phyloP scores from a whole-genome alignment of 2,797 vertebrate species.

The Arnoldichthys spilopterus region DNA sequence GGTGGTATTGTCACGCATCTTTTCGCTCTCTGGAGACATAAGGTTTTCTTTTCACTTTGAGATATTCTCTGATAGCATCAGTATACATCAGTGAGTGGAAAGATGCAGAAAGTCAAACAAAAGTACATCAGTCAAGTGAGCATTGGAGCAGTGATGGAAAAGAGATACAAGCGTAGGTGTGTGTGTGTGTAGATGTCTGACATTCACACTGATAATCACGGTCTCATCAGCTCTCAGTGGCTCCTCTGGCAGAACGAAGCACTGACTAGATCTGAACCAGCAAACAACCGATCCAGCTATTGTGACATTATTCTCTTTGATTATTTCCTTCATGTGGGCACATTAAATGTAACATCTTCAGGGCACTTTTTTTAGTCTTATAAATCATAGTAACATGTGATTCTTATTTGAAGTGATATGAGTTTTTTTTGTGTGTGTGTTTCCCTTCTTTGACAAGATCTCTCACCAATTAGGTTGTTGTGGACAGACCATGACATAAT shows the following conservation, averaged over 20 bases:
- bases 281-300: constrained; percentile 37
- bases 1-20: constrained; percentile 48
- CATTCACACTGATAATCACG: constrained; percentile 76
- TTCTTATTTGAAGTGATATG: background rate
- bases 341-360: background rate
- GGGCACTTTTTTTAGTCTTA: background rate
- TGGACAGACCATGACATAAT: background rate
- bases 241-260: constrained; percentile 43
- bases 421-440: background rate
- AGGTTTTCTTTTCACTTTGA: constrained; percentile 39
- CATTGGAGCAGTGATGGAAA: constrained; percentile 41
- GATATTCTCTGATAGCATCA: constrained; percentile 57
- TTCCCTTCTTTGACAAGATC: background rate
- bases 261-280: constrained; percentile 39
- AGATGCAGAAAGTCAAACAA: constrained; percentile 55
- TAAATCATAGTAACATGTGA: background rate
- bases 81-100: constrained; percentile 51
- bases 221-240: constrained; percentile 60
- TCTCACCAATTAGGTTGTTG: background rate
- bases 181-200: constrained; percentile 66
- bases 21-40: constrained; percentile 48
- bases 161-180: constrained; percentile 42
- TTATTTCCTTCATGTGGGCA: background rate
- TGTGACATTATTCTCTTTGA: constrained; percentile 17
- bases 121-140: constrained; percentile 42